Evolutionary conservation across 2,888 invertebrate genomes (phyloP).

Genomic region (Carabus problematicus): DNA sequence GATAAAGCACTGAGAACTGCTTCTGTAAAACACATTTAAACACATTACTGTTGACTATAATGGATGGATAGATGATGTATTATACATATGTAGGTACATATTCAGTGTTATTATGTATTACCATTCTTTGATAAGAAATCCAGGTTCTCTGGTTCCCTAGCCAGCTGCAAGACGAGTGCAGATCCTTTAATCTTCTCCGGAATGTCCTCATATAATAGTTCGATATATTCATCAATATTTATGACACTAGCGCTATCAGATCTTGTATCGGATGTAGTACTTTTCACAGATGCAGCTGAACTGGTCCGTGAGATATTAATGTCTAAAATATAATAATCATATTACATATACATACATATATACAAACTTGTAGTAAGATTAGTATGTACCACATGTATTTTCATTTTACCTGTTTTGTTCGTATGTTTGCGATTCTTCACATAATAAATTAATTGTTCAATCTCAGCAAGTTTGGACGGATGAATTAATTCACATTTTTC

Average conservation of each 20-base stretch:
- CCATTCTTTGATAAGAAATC: constrained; percentile 93
- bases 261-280: constrained; percentile 58
- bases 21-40: constrained; percentile 66
- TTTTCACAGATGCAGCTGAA: constrained; percentile 30
- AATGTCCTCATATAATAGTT: constrained; percentile 94
- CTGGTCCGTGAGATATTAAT: constrained; percentile 28
- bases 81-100: constrained; percentile 14
- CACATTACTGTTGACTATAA: constrained; percentile 28
- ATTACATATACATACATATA: too few species aligned
- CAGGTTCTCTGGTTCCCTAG: constrained; percentile 92
- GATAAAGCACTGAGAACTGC: constrained; percentile 94
- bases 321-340: constrained; percentile 7
- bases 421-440: constrained; percentile 78
- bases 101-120: constrained; percentile 56
- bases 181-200: constrained; percentile 93
- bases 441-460: constrained; percentile 87
- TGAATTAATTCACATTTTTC: constrained; percentile 87
- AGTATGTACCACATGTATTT: not conserved
- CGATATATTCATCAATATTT: constrained; percentile 92
- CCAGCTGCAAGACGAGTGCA: constrained; percentile 87
- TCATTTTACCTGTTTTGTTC: constrained; percentile 48
- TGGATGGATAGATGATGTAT: too few species aligned
- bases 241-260: constrained; percentile 78
- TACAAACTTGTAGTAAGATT: too few species aligned
- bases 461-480: constrained; percentile 79